Base-by-base conservation (phyloP, 2,888 invertebrate species). In the Stratiomys singularior region DNA sequence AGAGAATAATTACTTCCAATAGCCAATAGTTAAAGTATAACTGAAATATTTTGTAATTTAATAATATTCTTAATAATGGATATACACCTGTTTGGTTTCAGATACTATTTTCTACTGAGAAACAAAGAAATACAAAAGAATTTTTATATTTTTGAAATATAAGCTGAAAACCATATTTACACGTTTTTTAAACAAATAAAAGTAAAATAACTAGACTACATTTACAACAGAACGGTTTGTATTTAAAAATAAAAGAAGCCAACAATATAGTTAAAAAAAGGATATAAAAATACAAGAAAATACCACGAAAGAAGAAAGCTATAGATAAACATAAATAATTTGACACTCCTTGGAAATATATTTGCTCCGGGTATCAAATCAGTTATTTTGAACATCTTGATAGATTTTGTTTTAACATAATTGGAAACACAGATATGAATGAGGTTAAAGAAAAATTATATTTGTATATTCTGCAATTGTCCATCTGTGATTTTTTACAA, bases 31-130 rank as follows among this genome's bases (percentile, higher is more conserved):
- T 58, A 37, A 74, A 74, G 30, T 30, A 60, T 37, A 74, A 74
- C 74, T 58, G 58, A 58, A 58, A 58, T 74, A 74, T 74, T 74
- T 74, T 74, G 60, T 74, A 74, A 72, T 44, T 60, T 58, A 74
- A 63, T 28, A 64, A 63, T 63, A 76, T 47, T 72, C 27, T 21
- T 27, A 76, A 44, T 64, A 47, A 63, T 46, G 11, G 18, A 64
- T 76, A 76, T 76, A 76, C 76, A 76, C 52, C 56, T 56, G 67
- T 77, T 79, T 79, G 77, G 79, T 79, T 79, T 79, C 79, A 79
- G 56, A 77, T 76, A 79, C 79, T 79, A 79, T 79, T 77, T 79
- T 79, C 79, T 79, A 77, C 79, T 60, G 74, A 79, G 77, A 64
- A 66, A 63, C 66, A 18, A 30, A 79, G 76, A 64, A 66, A 69